Conservation (phyloP, 2,888 invertebrate genomes). For the Choristoneura rosaceana region DNA sequence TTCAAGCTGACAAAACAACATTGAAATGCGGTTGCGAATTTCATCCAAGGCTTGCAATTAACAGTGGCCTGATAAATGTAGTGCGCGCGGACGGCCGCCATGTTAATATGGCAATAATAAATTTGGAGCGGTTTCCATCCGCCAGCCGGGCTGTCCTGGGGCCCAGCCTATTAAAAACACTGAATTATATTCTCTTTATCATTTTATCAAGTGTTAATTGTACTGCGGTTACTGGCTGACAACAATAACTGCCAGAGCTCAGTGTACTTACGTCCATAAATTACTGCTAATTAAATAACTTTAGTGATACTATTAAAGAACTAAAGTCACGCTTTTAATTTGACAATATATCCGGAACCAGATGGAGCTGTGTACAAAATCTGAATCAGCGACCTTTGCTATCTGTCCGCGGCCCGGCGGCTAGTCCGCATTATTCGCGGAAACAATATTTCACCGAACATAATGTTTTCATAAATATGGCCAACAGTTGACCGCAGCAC, state of each 20-base stretch:
- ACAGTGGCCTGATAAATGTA: constrained; percentile 73
- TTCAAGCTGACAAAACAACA: constrained; percentile 72
- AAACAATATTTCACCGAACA: constrained; percentile 71
- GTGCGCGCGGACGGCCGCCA: constrained; percentile 62
- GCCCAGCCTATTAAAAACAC: constrained; percentile 65
- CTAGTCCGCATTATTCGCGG: constrained; percentile 75
- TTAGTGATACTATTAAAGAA: background rate
- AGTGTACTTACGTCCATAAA: background rate
- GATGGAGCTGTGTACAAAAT: constrained; percentile 47
- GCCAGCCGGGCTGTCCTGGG: constrained; percentile 58
- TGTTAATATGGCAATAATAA: constrained; percentile 82
- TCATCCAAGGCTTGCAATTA: constrained; percentile 80
- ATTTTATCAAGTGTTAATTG: constrained; percentile 52
- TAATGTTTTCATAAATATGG: constrained; percentile 66
- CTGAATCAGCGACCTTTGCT: constrained; percentile 59
- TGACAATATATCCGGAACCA: constrained; percentile 22
- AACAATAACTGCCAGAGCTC: constrained; percentile 10
- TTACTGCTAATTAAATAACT: background rate
- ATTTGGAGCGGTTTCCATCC: constrained; percentile 74
- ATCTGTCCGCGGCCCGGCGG: constrained; percentile 62
- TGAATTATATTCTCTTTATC: constrained; percentile 66
- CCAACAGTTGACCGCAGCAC: constrained; percentile 57
- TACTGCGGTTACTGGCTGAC: constrained; percentile 9
- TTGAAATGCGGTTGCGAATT: constrained; percentile 78
- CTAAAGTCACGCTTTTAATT: background rate